Conservation (phyloP, 2,113 vertebrate species). For the Potamarius usumacintae region DNA sequence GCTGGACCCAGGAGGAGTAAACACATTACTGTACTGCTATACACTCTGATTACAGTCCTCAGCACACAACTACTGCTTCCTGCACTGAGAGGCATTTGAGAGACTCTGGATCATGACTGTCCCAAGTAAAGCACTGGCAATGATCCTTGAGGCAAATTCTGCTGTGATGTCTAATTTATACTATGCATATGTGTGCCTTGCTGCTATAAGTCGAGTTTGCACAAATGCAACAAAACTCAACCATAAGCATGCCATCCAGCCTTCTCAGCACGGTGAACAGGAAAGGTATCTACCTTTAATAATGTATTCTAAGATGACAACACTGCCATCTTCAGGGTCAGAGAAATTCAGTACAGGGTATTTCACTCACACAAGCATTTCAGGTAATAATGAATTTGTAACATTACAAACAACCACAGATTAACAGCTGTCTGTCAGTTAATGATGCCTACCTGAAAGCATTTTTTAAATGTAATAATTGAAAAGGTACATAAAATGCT, state of each 20-base stretch:
- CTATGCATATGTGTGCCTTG: background rate
- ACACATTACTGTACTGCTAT: conserved; percentile 67
- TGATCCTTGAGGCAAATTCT: background rate
- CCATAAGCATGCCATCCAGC: background rate
- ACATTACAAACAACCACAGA: background rate
- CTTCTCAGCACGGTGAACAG: background rate
- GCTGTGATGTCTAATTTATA: background rate
- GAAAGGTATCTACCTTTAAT: background rate
- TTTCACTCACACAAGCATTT: background rate
- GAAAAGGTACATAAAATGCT: background rate
- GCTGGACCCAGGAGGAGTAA: conserved; percentile 71
- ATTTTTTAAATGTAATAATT: background rate
- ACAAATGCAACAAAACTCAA: background rate
- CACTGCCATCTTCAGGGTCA: conserved; percentile 25
- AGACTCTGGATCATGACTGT: background rate
- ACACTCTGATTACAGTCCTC: conserved; percentile 72
- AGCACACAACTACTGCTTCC: conserved; percentile 55
- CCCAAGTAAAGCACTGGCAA: background rate
- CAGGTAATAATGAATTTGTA: background rate
- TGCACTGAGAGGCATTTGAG: conserved; percentile 12
- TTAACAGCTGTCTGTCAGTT: background rate
- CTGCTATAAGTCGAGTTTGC: background rate
- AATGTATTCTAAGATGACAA: conserved; percentile 35
- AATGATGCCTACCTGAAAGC: background rate
- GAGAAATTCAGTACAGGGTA: background rate